Evolutionary conservation across 2,888 invertebrate species (phyloP), one percentile per base, ranked within the genome.

Genomic region (Timema cristinae): DNA sequence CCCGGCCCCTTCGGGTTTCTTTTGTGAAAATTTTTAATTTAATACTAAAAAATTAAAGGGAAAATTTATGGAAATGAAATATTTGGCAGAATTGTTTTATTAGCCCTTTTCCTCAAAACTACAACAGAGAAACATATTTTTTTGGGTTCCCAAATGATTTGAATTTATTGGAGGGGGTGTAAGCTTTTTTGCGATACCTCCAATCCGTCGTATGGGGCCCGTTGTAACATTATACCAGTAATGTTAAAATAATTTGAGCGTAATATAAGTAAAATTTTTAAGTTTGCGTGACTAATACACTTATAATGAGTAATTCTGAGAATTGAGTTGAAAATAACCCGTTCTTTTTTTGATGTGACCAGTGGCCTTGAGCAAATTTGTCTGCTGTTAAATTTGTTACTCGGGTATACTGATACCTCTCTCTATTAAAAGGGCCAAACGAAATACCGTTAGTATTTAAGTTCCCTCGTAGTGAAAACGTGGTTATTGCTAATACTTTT

Each of bases 391-490:
- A 52, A 52, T 52, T 52, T 9, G 9, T 11, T 52, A 52, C 52
- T 10, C 11, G 52, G 52, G 10, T 10, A 11, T 52, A 11, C 11
- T 11, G 10, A 11, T 52, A 9, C 52, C 11, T 9, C 52, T 52
- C 52, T 52, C 11, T 52, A 10, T 52, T 52, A 9, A 10, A 52
- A 52, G 52, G 11, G 9, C 52, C 52, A 9, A 10, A 52, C 52
- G 52, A 52, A 52, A 52, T 52, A 52, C 52, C 9, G 52, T 52
- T 52, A 52, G 52, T 52, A 9, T 52, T 52, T 10, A 52, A 52
- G 52, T 52, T 52, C 52, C 52, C 52, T 11, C 52, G 52, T 52
- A 52, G 52, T 52, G 52, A 52, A 52, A 52, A 52, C 52, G 52
- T 52, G 52, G 52, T 52, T 52, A 52, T 52, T 52, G 52, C 52